These are phyloP conservation scores for Steinernema hermaphroditum DNA, from an alignment of 2,888 invertebrate genomes.

Conservation along the genomic window DNA sequence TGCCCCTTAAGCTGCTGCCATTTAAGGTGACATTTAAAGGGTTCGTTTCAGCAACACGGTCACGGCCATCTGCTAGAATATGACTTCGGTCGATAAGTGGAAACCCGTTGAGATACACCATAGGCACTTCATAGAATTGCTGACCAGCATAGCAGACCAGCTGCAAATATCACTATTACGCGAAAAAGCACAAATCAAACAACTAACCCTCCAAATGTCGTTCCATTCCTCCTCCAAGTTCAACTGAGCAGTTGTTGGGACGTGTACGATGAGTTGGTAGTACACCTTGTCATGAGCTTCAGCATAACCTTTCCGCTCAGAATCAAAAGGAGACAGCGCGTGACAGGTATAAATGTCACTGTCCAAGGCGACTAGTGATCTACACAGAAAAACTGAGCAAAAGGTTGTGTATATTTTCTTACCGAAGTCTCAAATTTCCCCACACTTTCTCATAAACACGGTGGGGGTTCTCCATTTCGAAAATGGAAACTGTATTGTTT, in stretches of 20 bases:
- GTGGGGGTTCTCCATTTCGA: constrained; percentile 18
- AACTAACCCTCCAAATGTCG: constrained; percentile 33
- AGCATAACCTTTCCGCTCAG: neutral
- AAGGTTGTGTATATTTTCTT: neutral
- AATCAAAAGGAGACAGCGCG: constrained; percentile 41
- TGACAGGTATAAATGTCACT: constrained; percentile 51
- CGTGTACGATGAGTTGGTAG: constrained; percentile 58
- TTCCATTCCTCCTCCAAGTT: constrained; percentile 36
- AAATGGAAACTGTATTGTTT: neutral
- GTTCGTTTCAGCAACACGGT: constrained; percentile 62
- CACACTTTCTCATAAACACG: constrained; percentile 17
- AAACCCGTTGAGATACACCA: constrained; percentile 61
- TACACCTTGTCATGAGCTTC: constrained; percentile 42
- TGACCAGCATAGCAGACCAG: constrained; percentile 57
- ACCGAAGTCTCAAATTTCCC: constrained; percentile 20
- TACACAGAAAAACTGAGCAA: neutral
- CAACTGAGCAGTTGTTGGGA: constrained; percentile 54
- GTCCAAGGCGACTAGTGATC: constrained; percentile 30
- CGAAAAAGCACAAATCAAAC: neutral
- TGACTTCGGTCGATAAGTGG: constrained; percentile 56
- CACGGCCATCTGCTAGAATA: constrained; percentile 53
- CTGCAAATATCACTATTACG: constrained; percentile 37
- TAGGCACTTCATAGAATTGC: constrained; percentile 61
- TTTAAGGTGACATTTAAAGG: constrained; percentile 58
- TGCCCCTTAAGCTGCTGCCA: constrained; percentile 49